Percentiles rank a stretch among this genome's conserved stretches.
phyloP scores from a whole-genome alignment of 2,797 vertebrate genomes.

The Melopsittacus undulatus region DNA sequence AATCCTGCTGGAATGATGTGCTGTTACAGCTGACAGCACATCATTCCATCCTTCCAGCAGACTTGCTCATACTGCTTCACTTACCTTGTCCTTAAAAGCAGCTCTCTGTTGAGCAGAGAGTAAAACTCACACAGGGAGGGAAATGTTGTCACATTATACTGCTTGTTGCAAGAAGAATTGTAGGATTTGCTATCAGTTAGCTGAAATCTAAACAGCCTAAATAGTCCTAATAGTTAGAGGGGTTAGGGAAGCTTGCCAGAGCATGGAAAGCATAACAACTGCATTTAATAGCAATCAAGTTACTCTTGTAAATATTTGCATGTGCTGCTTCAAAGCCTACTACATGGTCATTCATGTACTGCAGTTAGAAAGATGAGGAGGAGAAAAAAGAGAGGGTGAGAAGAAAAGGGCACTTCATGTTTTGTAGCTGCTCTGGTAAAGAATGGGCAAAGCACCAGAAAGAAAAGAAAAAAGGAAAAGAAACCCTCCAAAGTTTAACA shows the following conservation, averaged over 20 bases:
- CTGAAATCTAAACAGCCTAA: conserved; percentile 62
- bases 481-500: conserved; percentile 77
- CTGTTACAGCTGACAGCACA: background rate
- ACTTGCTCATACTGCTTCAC: background rate
- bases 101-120: background rate
- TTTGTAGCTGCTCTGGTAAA: conserved; percentile 71
- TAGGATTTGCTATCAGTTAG: conserved; percentile 37
- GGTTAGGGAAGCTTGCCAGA: conserved; percentile 58
- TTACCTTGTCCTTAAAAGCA: background rate
- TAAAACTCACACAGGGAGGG: background rate
- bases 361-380: conserved; percentile 69
- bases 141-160: background rate
- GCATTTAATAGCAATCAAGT: conserved; percentile 72
- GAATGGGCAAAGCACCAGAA: conserved; percentile 73
- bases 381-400: background rate
- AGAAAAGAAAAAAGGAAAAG: conserved; percentile 54
- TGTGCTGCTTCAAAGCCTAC: conserved; percentile 71
- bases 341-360: conserved; percentile 64
- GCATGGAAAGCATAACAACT: conserved; percentile 59
- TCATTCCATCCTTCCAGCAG: background rate
- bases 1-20: conserved; percentile 27
- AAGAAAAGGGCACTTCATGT: conserved; percentile 62
- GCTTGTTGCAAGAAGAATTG: background rate
- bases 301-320: conserved; percentile 80
- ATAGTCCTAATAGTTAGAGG: conserved; percentile 51